Evolutionary conservation across 2,888 invertebrate genomes (phyloP).

Genomic region (Himalopsyche japonica): DNA sequence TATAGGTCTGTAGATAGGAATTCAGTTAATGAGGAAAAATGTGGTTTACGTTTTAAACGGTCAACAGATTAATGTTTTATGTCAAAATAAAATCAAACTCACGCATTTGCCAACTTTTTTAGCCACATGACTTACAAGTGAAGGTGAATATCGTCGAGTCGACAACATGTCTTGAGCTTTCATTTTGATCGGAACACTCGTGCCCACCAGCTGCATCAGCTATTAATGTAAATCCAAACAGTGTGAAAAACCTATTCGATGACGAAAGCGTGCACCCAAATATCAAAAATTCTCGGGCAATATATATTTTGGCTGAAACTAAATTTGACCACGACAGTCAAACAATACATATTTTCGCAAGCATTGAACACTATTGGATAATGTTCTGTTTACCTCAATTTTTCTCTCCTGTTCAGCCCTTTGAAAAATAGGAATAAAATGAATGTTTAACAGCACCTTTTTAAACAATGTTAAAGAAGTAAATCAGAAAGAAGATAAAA

Average conservation of each 20-base stretch:
- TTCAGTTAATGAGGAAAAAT: not conserved
- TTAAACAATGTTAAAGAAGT: too few species aligned
- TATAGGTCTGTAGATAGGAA: not conserved
- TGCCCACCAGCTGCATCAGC: not conserved
- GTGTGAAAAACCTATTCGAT: not conserved
- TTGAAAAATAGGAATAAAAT: too few species aligned
- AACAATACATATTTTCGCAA: too few species aligned
- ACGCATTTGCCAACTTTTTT: not conserved
- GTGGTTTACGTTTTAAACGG: not conserved
- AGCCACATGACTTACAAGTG: not conserved
- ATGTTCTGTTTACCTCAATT: too few species aligned
- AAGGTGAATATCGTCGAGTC: not conserved
- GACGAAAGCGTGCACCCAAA: too few species aligned
- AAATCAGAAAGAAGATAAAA: too few species aligned
- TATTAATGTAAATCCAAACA: not conserved
- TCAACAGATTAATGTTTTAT: not conserved
- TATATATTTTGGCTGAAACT: too few species aligned
- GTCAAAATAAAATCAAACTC: not conserved
- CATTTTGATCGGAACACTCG: not conserved
- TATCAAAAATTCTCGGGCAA: too few species aligned
- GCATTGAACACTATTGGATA: too few species aligned
- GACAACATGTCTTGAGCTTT: not conserved
- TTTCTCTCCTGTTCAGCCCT: too few species aligned
- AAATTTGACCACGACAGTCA: too few species aligned
- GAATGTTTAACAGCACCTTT: too few species aligned